phyloP scores from a whole-genome alignment of 1,140 invertebrate genomes.

The Drosophila erecta region DNA sequence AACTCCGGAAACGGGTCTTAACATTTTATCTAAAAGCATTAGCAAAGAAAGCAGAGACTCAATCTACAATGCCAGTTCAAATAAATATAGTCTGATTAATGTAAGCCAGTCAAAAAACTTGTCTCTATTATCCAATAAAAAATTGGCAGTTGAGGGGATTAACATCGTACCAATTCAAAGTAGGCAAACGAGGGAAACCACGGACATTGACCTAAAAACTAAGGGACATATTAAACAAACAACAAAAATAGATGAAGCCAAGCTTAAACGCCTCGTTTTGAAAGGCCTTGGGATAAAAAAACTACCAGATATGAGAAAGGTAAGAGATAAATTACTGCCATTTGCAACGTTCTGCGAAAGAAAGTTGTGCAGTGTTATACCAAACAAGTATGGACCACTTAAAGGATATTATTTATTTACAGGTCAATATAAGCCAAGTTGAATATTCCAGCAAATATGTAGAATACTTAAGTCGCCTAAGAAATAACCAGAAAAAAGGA shows the following conservation, averaged over 20 bases:
- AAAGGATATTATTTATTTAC: constrained; percentile 35
- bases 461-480: constrained; percentile 67
- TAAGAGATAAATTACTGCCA: constrained; percentile 27
- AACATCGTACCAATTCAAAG: background rate
- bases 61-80: constrained; percentile 24
- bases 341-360: background rate
- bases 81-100: constrained; percentile 69
- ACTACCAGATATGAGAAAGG: constrained; percentile 73
- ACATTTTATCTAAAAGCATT: constrained; percentile 2
- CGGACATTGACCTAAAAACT: constrained; percentile 2
- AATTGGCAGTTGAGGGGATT: background rate
- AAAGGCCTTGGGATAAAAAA: constrained; percentile 66
- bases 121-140: background rate
- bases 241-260: constrained; percentile 37
- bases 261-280: constrained; percentile 61
- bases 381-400: background rate
- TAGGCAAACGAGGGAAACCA: constrained; percentile 7
- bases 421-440: constrained; percentile 79
- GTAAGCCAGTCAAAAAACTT: constrained; percentile 40
- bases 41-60: constrained; percentile 7
- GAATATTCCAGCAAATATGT: constrained; percentile 80
- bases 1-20: constrained; percentile 3
- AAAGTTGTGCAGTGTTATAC: no score
- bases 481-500: constrained; percentile 14
- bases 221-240: background rate